phyloP scores from a whole-genome alignment of 2,888 invertebrate species.

The Eucriotettix oculatus region DNA sequence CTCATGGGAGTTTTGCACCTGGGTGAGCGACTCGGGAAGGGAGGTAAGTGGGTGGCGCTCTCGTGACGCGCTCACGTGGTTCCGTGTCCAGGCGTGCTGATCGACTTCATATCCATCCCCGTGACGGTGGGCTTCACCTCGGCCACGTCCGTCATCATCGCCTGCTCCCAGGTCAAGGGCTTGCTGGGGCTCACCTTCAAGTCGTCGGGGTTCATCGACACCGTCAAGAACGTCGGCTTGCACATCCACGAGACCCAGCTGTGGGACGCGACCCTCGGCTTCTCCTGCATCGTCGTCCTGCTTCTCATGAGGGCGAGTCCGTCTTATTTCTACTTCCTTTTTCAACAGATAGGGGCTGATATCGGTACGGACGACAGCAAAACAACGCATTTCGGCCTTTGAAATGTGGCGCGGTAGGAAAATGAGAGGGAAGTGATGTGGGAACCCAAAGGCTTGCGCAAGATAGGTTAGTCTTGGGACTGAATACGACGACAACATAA shows the following conservation, averaged over 20 bases:
- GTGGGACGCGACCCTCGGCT: conserved; percentile 54
- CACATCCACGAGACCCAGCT: conserved; percentile 50
- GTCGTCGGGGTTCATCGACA: conserved; percentile 58
- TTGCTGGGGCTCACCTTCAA: conserved; percentile 55
- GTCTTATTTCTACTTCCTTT: too few relatives aligned
- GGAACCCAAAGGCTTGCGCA: too few relatives aligned
- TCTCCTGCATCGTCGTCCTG: conserved; percentile 53
- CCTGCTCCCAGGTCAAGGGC: conserved; percentile 65
- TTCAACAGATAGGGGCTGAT: too few relatives aligned
- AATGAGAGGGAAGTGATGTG: too few relatives aligned
- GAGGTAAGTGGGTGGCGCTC: too few relatives aligned
- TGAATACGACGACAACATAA: too few relatives aligned
- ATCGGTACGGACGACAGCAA: too few relatives aligned
- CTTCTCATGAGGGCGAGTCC: conserved; percentile 61
- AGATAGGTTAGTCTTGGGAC: too few relatives aligned
- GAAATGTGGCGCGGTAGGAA: too few relatives aligned
- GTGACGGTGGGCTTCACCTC: conserved; percentile 83
- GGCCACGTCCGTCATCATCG: conserved; percentile 80
- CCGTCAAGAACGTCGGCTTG: conserved; percentile 46
- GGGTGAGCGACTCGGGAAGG: conserved; percentile 36
- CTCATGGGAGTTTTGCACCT: conserved; percentile 67
- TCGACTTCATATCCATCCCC: conserved; percentile 80
- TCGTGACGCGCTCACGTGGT: too few relatives aligned
- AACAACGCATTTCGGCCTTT: too few relatives aligned
- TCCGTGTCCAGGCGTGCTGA: conserved; percentile 76